A percentile compares a stretch with the other conserved stretches of the same genome.
Evolutionary conservation across 2,113 vertebrate species (phyloP).

Genomic region (Zosterops hypoxanthus): DNA sequence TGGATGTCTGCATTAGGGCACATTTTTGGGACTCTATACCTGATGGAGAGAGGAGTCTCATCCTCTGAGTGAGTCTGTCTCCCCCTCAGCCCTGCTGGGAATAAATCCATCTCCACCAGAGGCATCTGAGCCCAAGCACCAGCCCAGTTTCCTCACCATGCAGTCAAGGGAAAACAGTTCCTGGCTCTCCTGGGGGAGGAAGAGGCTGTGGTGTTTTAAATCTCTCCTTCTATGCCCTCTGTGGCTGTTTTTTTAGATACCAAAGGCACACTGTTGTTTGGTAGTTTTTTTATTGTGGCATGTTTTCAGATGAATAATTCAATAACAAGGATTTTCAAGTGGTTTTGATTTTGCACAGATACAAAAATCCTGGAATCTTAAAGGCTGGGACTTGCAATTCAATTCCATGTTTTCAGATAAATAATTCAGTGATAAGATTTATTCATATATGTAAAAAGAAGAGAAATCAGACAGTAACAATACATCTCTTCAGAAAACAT

Average conservation of each 20-base stretch:
- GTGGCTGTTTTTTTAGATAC: background rate
- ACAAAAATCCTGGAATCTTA: background rate
- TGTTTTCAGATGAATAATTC: conserved; percentile 4
- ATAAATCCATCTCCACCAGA: background rate
- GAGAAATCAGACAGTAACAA: background rate
- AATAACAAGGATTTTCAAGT: background rate
- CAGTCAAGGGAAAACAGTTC: background rate
- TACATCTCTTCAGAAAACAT: background rate
- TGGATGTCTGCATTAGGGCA: background rate
- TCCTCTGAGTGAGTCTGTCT: background rate
- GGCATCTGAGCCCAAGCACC: background rate
- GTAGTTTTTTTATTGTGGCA: background rate
- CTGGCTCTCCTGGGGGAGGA: background rate
- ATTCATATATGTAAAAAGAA: background rate
- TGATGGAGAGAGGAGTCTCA: background rate
- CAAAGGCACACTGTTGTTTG: background rate
- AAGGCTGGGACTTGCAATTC: background rate
- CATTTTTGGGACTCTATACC: rapidly evolving
- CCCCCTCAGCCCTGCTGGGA: background rate
- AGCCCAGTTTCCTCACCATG: background rate
- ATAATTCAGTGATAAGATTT: conserved; percentile 9
- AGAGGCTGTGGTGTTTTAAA: background rate
- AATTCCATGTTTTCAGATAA: background rate
- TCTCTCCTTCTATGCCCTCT: background rate
- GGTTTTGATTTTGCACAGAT: background rate